A percentile compares a stretch with the other conserved stretches of the same genome.
Conservation (phyloP, 2,113 vertebrate genomes). For the Ploceus nigricollis region DNA sequence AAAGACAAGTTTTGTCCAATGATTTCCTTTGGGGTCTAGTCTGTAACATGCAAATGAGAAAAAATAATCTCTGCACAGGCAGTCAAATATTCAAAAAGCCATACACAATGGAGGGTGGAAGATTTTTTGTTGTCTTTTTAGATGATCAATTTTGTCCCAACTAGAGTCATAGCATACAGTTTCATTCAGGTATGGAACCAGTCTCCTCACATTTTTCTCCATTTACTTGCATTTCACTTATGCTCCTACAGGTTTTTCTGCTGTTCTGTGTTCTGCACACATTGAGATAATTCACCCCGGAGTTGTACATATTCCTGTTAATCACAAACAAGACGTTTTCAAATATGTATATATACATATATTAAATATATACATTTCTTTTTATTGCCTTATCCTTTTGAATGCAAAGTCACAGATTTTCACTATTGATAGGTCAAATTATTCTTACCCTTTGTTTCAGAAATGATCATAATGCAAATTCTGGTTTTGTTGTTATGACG, state of each 20-base stretch:
- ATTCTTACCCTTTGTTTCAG: neutral
- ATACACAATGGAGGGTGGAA: neutral
- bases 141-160: neutral
- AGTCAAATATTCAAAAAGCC: neutral
- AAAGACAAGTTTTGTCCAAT: neutral
- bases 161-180: neutral
- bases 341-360: no score
- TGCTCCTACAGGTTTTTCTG: neutral
- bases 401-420: neutral
- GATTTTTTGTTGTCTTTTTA: neutral
- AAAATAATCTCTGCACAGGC: neutral
- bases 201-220: neutral
- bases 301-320: neutral
- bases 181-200: neutral
- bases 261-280: neutral
- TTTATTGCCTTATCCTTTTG: neutral
- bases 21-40: neutral
- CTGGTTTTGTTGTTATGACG: neutral
- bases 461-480: neutral
- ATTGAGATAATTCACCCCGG: neutral
- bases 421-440: neutral
- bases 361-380: neutral
- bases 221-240: neutral
- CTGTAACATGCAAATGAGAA: neutral
- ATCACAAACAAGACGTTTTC: neutral